These are phyloP conservation scores for Odocoileus virginianus DNA, from an alignment of 2,113 vertebrate genomes.

Conservation along the genomic window DNA sequence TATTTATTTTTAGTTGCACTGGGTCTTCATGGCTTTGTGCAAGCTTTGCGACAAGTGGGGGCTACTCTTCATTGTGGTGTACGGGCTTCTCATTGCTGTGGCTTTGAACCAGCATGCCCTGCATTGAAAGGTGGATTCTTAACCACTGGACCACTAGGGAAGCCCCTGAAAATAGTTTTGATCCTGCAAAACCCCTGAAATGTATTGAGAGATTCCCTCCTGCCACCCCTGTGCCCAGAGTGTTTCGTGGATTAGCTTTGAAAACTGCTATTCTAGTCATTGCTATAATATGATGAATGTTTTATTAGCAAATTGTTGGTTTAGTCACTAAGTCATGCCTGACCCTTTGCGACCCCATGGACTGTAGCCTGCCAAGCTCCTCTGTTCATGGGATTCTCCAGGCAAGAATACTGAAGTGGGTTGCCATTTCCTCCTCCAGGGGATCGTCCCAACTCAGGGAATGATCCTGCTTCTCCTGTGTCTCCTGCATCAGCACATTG, in stretches of 20 bases:
- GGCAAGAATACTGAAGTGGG: background rate
- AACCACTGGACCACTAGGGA: background rate
- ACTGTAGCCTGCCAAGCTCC: background rate
- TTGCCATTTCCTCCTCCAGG: background rate
- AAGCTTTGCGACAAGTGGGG: background rate
- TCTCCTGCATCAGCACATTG: background rate
- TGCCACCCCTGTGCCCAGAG: too few species aligned
- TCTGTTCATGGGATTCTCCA: background rate
- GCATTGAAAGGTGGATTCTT: background rate
- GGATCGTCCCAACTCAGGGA: background rate
- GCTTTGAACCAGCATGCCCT: background rate
- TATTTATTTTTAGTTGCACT: background rate
- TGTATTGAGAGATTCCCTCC: background rate
- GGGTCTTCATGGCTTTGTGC: background rate
- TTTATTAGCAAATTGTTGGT: background rate
- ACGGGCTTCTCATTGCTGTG: background rate
- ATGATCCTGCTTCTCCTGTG: background rate
- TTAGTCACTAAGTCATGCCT: background rate
- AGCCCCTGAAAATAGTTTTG: background rate
- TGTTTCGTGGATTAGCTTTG: background rate
- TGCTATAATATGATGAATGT: background rate
- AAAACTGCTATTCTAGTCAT: background rate
- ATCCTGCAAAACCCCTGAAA: background rate
- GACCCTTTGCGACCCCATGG: background rate
- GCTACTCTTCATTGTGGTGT: background rate